Evolutionary conservation across 2,797 vertebrate genomes (phyloP).

Genomic region (Erethizon dorsatum): DNA sequence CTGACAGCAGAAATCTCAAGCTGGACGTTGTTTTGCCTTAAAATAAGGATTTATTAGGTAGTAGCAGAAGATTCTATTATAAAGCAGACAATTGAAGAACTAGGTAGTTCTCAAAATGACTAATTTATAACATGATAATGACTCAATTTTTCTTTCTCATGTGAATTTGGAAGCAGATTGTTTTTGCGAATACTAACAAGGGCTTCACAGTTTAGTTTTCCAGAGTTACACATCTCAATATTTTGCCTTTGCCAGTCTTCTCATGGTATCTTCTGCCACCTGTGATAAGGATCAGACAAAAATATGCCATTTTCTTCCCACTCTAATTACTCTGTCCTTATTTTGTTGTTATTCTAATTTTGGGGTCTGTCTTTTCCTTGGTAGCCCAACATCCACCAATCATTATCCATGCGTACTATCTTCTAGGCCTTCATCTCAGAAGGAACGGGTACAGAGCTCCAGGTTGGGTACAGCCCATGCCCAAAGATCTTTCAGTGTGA

Average conservation of each 20-base stretch:
- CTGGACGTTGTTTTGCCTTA: conserved; percentile 65
- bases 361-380: not conserved
- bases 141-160: conserved; percentile 68
- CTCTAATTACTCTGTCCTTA: not conserved
- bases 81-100: conserved; percentile 35
- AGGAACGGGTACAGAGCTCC: not conserved
- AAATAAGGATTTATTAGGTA: conserved; percentile 71
- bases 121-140: conserved; percentile 67
- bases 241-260: not conserved
- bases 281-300: not conserved
- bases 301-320: not conserved
- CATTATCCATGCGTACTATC: not conserved
- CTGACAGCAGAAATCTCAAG: conserved; percentile 70
- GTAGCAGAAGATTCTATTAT: conserved; percentile 59
- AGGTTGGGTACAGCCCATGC: not conserved
- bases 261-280: not conserved
- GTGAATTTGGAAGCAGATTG: conserved; percentile 38
- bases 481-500: not conserved
- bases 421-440: not conserved
- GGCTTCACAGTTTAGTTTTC: conserved; percentile 19
- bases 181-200: conserved; percentile 20
- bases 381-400: not conserved
- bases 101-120: conserved; percentile 48
- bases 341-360: not conserved
- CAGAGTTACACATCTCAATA: not conserved